A percentile compares a stretch with the other conserved stretches of the same genome.
phyloP scores from a whole-genome alignment of 2,888 invertebrate species.

The Synanthedon vespiformis region DNA sequence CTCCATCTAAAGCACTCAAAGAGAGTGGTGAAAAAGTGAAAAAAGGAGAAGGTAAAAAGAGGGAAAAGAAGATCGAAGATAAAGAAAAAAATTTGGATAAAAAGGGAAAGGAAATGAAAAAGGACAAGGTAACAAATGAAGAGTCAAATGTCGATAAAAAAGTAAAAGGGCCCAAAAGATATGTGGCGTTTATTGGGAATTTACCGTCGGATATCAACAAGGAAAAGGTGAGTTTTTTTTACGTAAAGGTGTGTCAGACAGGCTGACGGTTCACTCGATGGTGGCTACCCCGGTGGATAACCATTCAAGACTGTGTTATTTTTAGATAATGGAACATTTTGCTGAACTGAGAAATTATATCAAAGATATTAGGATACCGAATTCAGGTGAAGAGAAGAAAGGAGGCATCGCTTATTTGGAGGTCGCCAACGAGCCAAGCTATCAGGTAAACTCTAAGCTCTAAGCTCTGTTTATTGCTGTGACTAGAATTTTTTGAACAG shows the following conservation, averaged over 20 bases:
- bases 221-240: slow-evolving; percentile 29
- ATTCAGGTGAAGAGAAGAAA: slow-evolving; percentile 32
- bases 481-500: not conserved
- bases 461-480: not conserved
- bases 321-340: slow-evolving; percentile 49
- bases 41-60: slow-evolving; percentile 3
- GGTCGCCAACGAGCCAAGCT: slow-evolving; percentile 41
- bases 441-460: slow-evolving; percentile 42
- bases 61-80: slow-evolving; percentile 5
- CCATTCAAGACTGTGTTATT: no score
- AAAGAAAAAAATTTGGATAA: slow-evolving; percentile 7
- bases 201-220: slow-evolving; percentile 41
- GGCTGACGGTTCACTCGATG: not conserved
- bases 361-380: slow-evolving; percentile 44
- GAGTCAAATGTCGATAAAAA: slow-evolving; percentile 13
- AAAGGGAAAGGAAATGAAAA: slow-evolving; percentile 4
- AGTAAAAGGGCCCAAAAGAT: slow-evolving; percentile 48
- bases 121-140: slow-evolving; percentile 9
- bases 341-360: slow-evolving; percentile 40
- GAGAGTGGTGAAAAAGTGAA: slow-evolving; percentile 3
- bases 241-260: not conserved
- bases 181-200: slow-evolving; percentile 61
- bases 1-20: slow-evolving; percentile 4
- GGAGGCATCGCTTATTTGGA: slow-evolving; percentile 55
- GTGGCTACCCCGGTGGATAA: no score